These are phyloP conservation scores for Lagopus leucura DNA, from an alignment of 2,113 vertebrate genomes.

Conservation along the genomic window DNA sequence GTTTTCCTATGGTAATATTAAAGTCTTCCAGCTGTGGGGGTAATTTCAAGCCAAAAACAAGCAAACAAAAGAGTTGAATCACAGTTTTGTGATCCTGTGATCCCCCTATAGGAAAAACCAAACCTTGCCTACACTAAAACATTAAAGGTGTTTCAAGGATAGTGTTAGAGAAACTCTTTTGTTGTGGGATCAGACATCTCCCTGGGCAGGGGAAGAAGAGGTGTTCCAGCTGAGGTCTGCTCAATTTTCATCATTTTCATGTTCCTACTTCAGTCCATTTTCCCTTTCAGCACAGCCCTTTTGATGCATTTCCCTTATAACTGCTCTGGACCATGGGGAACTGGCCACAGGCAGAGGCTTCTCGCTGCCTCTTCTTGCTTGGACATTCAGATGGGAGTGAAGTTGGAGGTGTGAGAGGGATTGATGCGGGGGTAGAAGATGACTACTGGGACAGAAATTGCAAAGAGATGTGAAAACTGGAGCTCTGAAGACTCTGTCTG, in stretches of 20 bases:
- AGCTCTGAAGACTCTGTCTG: background rate
- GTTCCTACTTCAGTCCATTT: background rate
- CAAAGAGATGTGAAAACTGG: background rate
- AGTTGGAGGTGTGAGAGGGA: fast-evolving
- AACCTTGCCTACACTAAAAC: background rate
- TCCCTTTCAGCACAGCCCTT: background rate
- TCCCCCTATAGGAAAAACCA: background rate
- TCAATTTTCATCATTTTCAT: background rate
- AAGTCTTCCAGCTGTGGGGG: slow-evolving; percentile 1
- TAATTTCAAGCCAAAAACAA: slow-evolving; percentile 14
- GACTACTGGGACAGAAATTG: background rate
- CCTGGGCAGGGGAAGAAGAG: background rate
- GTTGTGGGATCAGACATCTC: background rate
- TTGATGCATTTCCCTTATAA: background rate
- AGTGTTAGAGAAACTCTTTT: background rate
- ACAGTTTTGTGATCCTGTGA: slow-evolving; percentile 12
- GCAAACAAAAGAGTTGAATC: background rate
- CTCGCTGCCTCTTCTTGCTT: background rate
- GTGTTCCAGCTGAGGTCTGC: background rate
- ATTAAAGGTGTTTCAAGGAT: background rate
- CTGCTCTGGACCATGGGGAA: background rate
- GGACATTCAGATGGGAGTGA: background rate
- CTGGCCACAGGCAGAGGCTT: background rate
- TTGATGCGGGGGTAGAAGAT: background rate
- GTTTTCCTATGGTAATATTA: background rate